Conservation (phyloP, 2,888 invertebrate genomes). For the Drosophila lutescens region DNA sequence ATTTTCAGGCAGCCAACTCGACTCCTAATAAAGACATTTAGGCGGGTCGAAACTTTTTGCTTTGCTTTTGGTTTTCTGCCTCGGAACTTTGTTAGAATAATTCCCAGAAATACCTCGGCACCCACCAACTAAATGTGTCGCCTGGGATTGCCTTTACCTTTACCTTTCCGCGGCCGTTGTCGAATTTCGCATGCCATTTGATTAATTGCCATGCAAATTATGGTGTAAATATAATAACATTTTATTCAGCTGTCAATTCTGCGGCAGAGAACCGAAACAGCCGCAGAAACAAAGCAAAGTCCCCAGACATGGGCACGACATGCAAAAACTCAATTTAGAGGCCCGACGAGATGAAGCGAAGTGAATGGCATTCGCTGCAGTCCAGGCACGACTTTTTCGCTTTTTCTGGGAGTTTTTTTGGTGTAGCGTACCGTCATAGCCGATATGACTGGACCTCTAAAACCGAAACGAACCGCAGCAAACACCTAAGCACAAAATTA, state of each 20-base stretch:
- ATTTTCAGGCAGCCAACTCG: conserved; percentile 38
- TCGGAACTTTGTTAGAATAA: conserved; percentile 39
- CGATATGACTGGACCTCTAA: conserved; percentile 28
- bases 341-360: conserved; percentile 73
- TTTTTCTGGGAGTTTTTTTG: conserved; percentile 5
- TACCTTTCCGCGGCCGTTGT: conserved; percentile 37
- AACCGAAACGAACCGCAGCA: conserved; percentile 49
- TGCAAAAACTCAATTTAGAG: conserved; percentile 78
- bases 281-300: conserved; percentile 40
- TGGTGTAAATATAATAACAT: conserved; percentile 81
- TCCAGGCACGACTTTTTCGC: conserved; percentile 58
- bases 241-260: conserved; percentile 81
- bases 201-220: conserved; percentile 82
- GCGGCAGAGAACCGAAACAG: conserved; percentile 52
- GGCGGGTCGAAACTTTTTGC: conserved; percentile 48
- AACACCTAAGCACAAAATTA: conserved; percentile 76
- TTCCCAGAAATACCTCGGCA: conserved; percentile 48
- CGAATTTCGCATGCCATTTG: conserved; percentile 79
- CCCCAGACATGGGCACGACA: conserved; percentile 68
- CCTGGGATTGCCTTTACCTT: conserved; percentile 53
- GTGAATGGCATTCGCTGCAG: conserved; percentile 80
- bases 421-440: conserved; percentile 15
- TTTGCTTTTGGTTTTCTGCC: conserved; percentile 51
- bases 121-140: conserved; percentile 66
- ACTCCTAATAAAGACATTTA: conserved; percentile 78